phyloP scores from a whole-genome alignment of 2,797 vertebrate genomes.

The Poeciliopsis paucimaculata region DNA sequence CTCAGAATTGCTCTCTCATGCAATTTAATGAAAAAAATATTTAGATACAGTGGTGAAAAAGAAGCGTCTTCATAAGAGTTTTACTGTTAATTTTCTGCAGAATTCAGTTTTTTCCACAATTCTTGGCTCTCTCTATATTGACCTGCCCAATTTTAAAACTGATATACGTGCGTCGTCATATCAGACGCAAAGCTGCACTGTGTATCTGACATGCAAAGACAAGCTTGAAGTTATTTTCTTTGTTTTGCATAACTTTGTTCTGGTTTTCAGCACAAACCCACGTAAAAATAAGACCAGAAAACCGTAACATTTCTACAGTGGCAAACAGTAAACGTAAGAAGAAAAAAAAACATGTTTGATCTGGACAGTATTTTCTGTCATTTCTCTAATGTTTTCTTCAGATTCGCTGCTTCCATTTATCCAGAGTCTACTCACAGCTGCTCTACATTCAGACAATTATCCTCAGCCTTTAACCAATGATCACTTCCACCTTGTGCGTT shows the following conservation, averaged over 20 bases:
- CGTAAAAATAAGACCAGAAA: neutral
- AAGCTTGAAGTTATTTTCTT: too few relatives aligned
- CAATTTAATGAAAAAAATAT: neutral
- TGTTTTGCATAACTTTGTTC: too few relatives aligned
- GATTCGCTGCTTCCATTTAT: neutral
- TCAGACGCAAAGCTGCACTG: neutral
- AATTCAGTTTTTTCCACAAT: neutral
- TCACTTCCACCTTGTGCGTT: neutral
- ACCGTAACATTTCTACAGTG: neutral
- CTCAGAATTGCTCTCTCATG: neutral
- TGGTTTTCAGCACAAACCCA: neutral
- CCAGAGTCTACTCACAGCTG: neutral
- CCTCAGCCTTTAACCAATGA: too few relatives aligned
- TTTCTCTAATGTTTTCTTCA: neutral
- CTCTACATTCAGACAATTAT: neutral
- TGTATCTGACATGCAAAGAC: neutral
- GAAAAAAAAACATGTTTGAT: neutral
- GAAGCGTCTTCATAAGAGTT: neutral
- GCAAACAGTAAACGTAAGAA: neutral
- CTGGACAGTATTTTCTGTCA: neutral
- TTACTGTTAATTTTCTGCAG: neutral
- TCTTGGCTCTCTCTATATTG: too few relatives aligned
- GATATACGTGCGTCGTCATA: neutral
- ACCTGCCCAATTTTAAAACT: neutral
- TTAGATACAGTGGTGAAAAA: neutral